These are phyloP conservation scores for Anguilla megastoma DNA, from an alignment of 2,797 vertebrate genomes.

Conservation along the genomic window DNA sequence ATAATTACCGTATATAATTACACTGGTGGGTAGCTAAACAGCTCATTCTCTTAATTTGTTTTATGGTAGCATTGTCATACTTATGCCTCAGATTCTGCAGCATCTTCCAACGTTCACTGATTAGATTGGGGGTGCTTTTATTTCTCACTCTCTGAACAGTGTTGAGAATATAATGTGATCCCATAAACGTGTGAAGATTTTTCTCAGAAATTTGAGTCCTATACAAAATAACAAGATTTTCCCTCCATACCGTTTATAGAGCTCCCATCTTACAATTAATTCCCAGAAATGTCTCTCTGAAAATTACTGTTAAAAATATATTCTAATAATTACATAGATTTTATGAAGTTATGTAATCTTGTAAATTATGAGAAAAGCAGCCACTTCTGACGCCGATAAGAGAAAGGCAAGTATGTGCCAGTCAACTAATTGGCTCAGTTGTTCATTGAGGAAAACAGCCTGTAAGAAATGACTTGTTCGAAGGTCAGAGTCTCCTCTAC, in stretches of 20 bases:
- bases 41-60: not conserved
- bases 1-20: not conserved
- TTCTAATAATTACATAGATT: too few species aligned
- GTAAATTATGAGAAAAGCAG: not conserved
- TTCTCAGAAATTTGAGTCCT: not conserved
- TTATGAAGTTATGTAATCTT: too few species aligned
- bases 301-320: too few species aligned
- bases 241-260: not conserved
- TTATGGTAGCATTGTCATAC: not conserved
- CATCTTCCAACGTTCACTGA: not conserved
- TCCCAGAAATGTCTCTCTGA: too few species aligned
- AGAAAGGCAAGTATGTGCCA: not conserved
- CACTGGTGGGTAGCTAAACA: not conserved
- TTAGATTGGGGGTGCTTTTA: not conserved
- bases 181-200: not conserved
- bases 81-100: not conserved
- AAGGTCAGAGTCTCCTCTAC: not conserved
- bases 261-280: not conserved
- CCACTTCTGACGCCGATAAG: not conserved
- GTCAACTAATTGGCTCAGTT: not conserved
- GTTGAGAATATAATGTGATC: not conserved
- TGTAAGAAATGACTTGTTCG: not conserved
- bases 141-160: not conserved
- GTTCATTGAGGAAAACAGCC: not conserved
- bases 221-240: not conserved